Conservation (phyloP, 2,113 vertebrate species). For the Onychorhynchus coronatus region DNA sequence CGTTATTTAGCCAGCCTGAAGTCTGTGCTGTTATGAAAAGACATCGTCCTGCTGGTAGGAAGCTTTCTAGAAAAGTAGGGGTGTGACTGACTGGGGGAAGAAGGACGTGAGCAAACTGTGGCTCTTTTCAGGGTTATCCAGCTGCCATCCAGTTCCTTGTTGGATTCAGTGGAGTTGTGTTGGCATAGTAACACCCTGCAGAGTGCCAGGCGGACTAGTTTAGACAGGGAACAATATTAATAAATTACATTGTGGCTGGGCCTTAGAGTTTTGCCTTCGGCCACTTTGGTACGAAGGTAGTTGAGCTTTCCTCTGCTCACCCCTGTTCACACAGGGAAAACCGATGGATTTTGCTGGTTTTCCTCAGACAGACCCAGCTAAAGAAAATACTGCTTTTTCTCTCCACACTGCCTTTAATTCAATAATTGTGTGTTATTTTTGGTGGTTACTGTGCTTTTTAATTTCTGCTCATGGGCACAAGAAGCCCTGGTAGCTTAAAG, state of each 20-base stretch:
- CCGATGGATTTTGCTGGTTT: neutral
- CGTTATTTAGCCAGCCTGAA: neutral
- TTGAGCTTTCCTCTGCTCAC: neutral
- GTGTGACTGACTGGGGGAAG: neutral
- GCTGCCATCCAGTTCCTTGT: neutral
- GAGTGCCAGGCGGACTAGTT: neutral
- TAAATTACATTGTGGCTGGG: neutral
- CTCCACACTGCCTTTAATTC: neutral
- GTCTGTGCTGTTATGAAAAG: neutral
- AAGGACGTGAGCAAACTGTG: neutral
- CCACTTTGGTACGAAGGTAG: neutral
- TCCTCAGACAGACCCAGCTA: neutral
- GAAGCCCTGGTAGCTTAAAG: neutral
- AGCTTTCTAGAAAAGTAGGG: neutral
- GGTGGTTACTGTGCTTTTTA: neutral
- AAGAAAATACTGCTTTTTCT: neutral
- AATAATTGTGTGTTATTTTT: neutral
- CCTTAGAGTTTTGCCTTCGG: neutral
- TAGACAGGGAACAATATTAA: neutral
- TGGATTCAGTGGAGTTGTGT: rapidly evolving
- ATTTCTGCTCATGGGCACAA: neutral
- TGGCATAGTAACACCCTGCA: neutral
- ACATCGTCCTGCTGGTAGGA: neutral
- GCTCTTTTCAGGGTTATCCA: neutral
- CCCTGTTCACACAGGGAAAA: neutral